A percentile compares a stretch with the other conserved stretches of the same genome.
phyloP scores from a whole-genome alignment of 2,797 vertebrate genomes.

The Australoheros facetus region DNA sequence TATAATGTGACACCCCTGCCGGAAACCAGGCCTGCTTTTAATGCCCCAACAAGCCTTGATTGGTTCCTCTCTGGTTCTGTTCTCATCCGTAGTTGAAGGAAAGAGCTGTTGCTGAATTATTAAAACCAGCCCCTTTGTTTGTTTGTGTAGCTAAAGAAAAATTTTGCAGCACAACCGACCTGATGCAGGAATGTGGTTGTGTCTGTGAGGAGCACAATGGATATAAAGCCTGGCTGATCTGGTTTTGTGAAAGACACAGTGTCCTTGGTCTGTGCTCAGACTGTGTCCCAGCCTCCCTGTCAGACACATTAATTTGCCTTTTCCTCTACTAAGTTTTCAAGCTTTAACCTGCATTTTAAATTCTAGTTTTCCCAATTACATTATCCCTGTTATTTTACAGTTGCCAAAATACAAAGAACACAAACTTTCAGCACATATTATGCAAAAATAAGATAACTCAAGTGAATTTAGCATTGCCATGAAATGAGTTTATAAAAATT shows the following conservation, averaged over 20 bases:
- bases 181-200: conserved; percentile 5
- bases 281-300: not conserved
- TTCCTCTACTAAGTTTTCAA: not conserved
- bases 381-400: not conserved
- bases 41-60: not conserved
- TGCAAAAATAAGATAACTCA: not conserved
- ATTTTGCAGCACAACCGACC: conserved; percentile 28
- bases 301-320: conserved; percentile 32
- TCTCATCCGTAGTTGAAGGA: conserved; percentile 50
- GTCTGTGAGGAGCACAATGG: conserved; percentile 7
- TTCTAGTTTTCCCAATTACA: not conserved
- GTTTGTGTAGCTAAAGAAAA: conserved; percentile 46
- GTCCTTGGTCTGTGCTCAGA: conserved; percentile 40
- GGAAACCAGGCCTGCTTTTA: conserved; percentile 15
- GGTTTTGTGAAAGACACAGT: conserved; percentile 48
- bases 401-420: not conserved
- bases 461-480: not conserved
- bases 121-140: conserved; percentile 49
- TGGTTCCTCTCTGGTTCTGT: conserved; percentile 7
- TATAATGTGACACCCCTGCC: conserved; percentile 5
- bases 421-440: not conserved
- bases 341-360: not conserved
- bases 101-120: conserved; percentile 57
- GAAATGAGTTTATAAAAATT: too few species aligned
- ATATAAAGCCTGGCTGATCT: conserved; percentile 24